phyloP scores from a whole-genome alignment of 2,888 invertebrate genomes.

The Mimas tiliae region DNA sequence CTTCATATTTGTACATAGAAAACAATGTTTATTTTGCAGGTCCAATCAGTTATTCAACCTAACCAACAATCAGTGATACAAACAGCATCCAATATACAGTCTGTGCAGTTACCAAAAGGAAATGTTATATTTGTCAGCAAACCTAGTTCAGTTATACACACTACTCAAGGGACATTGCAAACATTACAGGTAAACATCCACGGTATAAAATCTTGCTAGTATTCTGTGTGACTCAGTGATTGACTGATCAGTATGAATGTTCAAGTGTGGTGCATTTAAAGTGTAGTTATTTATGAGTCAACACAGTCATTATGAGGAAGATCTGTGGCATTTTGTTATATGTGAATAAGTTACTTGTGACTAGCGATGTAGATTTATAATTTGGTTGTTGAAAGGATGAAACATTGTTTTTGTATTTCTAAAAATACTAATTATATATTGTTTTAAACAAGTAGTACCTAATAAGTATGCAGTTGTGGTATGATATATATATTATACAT shows the following conservation, averaged over 20 bases:
- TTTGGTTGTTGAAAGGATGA: too few species aligned
- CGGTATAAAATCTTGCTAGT: not conserved
- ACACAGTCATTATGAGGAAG: not conserved
- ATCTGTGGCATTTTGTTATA: not conserved
- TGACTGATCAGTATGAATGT: not conserved
- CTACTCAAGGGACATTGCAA: slow-evolving; percentile 93
- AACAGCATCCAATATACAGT: slow-evolving; percentile 93
- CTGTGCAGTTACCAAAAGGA: slow-evolving; percentile 92
- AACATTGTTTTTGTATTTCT: not conserved
- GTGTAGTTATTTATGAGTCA: not conserved
- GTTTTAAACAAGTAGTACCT: too few species aligned
- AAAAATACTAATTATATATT: not conserved
- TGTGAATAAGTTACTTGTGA: not conserved
- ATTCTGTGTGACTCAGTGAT: not conserved
- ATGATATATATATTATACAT: too few species aligned
- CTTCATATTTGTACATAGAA: not conserved
- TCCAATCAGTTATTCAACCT: slow-evolving; percentile 97
- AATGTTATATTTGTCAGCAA: slow-evolving; percentile 96
- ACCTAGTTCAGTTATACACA: slow-evolving; percentile 96
- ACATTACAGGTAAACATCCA: slow-evolving; percentile 89
- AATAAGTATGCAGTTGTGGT: too few species aligned
- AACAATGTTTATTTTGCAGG: slow-evolving; percentile 81
- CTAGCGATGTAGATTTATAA: not conserved
- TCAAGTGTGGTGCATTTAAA: not conserved
- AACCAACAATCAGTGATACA: slow-evolving; percentile 98